phyloP scores from a whole-genome alignment of 2,797 vertebrate genomes.

The Percopsis omiscomaycus region DNA sequence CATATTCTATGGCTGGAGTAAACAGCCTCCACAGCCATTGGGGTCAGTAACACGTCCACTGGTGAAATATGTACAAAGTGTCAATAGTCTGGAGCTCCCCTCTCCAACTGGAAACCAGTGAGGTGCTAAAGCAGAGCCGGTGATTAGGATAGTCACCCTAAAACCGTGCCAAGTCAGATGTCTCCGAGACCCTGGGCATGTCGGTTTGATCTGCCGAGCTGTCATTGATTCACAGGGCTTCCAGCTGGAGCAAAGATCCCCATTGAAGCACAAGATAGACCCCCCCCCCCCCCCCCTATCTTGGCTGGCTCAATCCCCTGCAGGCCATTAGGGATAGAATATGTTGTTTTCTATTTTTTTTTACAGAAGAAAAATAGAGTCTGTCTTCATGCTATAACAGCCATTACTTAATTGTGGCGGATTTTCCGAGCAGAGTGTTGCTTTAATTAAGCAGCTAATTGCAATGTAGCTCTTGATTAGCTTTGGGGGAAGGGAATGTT shows the following conservation, averaged over 20 bases:
- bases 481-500: slow-evolving; percentile 99
- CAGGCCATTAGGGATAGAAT: slow-evolving; percentile 81
- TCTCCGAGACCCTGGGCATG: slow-evolving; percentile 72
- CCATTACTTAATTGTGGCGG: slow-evolving; percentile 86
- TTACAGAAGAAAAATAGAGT: slow-evolving; percentile 80
- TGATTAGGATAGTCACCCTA: slow-evolving; percentile 74
- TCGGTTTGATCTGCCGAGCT: slow-evolving; percentile 74
- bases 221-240: slow-evolving; percentile 77
- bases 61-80: slow-evolving; percentile 73
- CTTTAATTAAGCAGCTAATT: slow-evolving; percentile 99
- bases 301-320: slow-evolving; percentile 76
- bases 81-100: slow-evolving; percentile 72
- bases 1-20: slow-evolving; percentile 45
- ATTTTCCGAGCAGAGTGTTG: slow-evolving; percentile 82
- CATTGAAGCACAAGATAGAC: slow-evolving; percentile 75
- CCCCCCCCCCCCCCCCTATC: slow-evolving; percentile 76
- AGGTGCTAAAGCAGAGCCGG: slow-evolving; percentile 75
- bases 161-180: slow-evolving; percentile 78
- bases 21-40: slow-evolving; percentile 63
- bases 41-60: slow-evolving; percentile 69
- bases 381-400: slow-evolving; percentile 83
- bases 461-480: slow-evolving; percentile 98
- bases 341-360: slow-evolving; percentile 75
- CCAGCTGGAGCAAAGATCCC: slow-evolving; percentile 80
- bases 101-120: slow-evolving; percentile 79